Evolutionary conservation across 2,113 vertebrate genomes (phyloP).

Genomic region (Piaya cayana): DNA sequence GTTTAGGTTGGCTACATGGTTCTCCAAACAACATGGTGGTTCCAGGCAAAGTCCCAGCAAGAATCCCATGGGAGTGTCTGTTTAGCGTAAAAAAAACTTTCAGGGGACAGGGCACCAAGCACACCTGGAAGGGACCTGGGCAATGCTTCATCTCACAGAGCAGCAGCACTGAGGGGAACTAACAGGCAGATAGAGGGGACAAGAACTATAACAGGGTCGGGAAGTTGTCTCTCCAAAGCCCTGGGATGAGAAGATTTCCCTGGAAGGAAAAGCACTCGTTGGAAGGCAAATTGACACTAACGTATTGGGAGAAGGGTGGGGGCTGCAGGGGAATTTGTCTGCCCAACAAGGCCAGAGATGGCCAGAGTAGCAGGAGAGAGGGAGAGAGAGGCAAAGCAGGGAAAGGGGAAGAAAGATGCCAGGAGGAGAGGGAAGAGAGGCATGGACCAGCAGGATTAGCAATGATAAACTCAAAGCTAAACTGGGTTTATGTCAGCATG

Average conservation of each 20-base stretch:
- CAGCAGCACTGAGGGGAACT: not conserved
- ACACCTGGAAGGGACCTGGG: not conserved
- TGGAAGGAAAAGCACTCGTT: not conserved
- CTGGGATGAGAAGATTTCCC: not conserved
- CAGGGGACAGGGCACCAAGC: rapidly evolving
- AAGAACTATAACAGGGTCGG: not conserved
- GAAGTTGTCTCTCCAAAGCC: not conserved
- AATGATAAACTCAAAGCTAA: constrained; percentile 6
- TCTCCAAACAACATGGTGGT: not conserved
- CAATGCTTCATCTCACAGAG: rapidly evolving
- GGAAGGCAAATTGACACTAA: not conserved
- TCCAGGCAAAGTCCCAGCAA: not conserved
- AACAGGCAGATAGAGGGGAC: not conserved
- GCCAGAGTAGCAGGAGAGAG: rapidly evolving
- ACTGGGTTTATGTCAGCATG: constrained; percentile 28
- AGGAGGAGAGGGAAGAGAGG: not conserved
- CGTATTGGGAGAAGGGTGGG: not conserved
- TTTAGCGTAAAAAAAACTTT: not conserved
- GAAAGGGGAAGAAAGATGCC: not conserved
- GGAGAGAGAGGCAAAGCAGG: not conserved
- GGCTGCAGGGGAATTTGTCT: not conserved
- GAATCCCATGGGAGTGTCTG: not conserved
- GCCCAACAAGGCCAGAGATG: not conserved
- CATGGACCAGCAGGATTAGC: not conserved
- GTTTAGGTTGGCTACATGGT: not conserved